Evolutionary conservation across 2,888 invertebrate genomes (phyloP).

Genomic region (Microctonus brassicae): DNA sequence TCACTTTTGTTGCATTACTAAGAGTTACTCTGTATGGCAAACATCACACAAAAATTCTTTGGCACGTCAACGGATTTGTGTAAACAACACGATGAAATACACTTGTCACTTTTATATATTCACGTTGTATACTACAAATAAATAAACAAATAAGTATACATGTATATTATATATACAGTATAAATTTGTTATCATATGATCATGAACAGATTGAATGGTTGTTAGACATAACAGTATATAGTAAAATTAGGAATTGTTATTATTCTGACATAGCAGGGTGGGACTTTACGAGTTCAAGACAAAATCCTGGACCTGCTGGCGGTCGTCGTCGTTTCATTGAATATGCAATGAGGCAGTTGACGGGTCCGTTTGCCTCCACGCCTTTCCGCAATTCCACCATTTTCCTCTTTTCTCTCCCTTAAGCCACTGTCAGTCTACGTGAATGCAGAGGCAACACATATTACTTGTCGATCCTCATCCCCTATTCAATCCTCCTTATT

Average conservation of each 20-base stretch:
- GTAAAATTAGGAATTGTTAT: not conserved
- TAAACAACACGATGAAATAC: constrained; percentile 21
- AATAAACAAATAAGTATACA: not conserved
- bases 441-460: constrained; percentile 21
- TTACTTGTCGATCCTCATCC: constrained; percentile 21
- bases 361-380: constrained; percentile 42
- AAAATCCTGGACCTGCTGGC: constrained; percentile 53
- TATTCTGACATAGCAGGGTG: not conserved
- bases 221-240: constrained; percentile 6
- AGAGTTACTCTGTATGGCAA: not conserved
- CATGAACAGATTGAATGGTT: constrained; percentile 18
- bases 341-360: constrained; percentile 63
- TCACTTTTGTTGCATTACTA: not conserved
- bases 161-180: too few species aligned
- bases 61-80: constrained; percentile 40
- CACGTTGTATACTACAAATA: too few species aligned
- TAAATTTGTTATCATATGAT: not conserved
- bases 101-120: constrained; percentile 26
- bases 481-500: not conserved
- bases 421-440: not conserved
- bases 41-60: constrained; percentile 10
- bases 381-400: constrained; percentile 33
- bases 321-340: constrained; percentile 52
- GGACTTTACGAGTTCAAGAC: constrained; percentile 50
- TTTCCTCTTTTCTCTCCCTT: constrained; percentile 14